These are phyloP conservation scores for Drosophila yooni DNA, from an alignment of 2,888 invertebrate species.

Conservation along the genomic window DNA sequence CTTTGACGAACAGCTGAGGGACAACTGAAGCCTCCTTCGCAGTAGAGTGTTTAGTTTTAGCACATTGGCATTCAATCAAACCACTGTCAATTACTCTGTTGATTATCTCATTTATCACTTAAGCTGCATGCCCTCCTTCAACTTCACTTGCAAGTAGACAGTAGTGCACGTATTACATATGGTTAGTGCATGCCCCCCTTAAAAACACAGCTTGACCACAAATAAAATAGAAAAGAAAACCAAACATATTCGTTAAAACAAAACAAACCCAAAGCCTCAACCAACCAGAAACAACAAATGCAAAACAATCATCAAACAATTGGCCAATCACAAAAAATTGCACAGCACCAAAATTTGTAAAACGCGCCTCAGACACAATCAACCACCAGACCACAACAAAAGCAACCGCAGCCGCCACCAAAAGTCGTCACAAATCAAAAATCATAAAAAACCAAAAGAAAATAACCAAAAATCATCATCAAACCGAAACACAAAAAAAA, in stretches of 20 bases:
- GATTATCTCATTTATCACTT: conserved; percentile 31
- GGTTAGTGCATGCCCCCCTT: conserved; percentile 26
- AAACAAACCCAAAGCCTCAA: conserved; percentile 4
- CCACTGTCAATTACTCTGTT: conserved; percentile 23
- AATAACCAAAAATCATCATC: conserved; percentile 22
- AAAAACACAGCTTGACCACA: conserved; percentile 15
- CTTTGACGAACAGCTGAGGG: conserved; percentile 45
- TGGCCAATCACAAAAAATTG: conserved; percentile 48
- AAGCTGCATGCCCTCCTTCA: conserved; percentile 33
- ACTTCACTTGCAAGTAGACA: conserved; percentile 22
- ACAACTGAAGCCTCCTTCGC: conserved; percentile 7
- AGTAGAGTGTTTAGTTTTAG: conserved; percentile 14
- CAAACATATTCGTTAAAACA: neutral
- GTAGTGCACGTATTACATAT: conserved; percentile 26
- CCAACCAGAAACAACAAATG: conserved; percentile 9
- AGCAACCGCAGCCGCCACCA: conserved; percentile 34
- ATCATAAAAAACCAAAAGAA: conserved; percentile 4
- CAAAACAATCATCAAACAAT: conserved; percentile 45
- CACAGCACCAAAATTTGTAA: conserved; percentile 30
- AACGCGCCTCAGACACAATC: conserved; percentile 20
- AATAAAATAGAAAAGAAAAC: neutral
- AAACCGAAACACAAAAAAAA: conserved; percentile 14
- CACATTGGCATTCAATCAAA: conserved; percentile 20
- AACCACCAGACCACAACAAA: conserved; percentile 27
- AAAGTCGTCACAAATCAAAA: conserved; percentile 26